These are phyloP conservation scores for Sycophila texana DNA, from an alignment of 2,888 invertebrate genomes.

Conservation along the genomic window DNA sequence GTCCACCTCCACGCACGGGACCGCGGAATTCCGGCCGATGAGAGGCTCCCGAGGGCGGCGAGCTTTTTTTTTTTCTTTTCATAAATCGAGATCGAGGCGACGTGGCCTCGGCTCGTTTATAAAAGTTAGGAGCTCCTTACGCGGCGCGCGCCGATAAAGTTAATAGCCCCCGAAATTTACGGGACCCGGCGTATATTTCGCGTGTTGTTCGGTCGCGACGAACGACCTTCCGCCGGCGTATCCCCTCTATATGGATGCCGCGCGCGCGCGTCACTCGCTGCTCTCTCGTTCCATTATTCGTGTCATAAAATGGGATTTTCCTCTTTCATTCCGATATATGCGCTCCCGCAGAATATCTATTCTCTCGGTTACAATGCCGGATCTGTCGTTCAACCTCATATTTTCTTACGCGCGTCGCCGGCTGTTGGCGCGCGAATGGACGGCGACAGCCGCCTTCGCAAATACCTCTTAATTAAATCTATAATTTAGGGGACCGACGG, in stretches of 20 bases:
- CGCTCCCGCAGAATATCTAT: constrained; percentile 15
- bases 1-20: neutral
- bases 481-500: neutral
- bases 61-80: constrained; percentile 62
- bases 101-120: constrained; percentile 66
- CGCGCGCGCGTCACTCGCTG: neutral
- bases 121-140: constrained; percentile 70
- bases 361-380: constrained; percentile 23
- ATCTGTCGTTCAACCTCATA: neutral
- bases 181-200: constrained; percentile 58
- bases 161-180: constrained; percentile 71
- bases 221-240: constrained; percentile 19
- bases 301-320: constrained; percentile 35
- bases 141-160: constrained; percentile 66
- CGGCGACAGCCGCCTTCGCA: too few species aligned
- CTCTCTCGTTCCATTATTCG: constrained; percentile 18
- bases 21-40: constrained; percentile 58
- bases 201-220: constrained; percentile 55
- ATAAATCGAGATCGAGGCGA: constrained; percentile 64
- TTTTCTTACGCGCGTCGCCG: neutral
- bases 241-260: too few species aligned
- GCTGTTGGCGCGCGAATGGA: neutral
- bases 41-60: constrained; percentile 59
- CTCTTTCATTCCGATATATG: constrained; percentile 6
- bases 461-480: constrained; percentile 36